Conservation (phyloP, 2,797 vertebrate genomes). For the Pseudocheirus occidentalis region DNA sequence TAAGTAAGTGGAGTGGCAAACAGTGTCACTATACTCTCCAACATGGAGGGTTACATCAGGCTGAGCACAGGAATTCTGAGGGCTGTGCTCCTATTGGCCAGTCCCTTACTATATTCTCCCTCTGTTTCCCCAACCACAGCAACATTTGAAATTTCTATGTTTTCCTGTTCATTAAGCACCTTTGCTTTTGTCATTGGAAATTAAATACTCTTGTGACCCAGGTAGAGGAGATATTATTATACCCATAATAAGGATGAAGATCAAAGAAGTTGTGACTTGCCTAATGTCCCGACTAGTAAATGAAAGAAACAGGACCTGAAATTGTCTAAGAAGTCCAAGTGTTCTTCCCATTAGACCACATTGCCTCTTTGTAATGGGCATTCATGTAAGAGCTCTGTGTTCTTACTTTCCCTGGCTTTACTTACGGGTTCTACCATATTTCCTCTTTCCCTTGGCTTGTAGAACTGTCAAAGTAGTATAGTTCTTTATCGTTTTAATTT, state of each 20-base stretch:
- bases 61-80: not conserved
- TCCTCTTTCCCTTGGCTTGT: conserved; percentile 9
- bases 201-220: not conserved
- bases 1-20: not conserved
- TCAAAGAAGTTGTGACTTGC: not conserved
- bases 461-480: conserved; percentile 33
- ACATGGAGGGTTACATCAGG: not conserved
- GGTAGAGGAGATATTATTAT: not conserved
- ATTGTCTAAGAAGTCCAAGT: not conserved
- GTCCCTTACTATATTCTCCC: not conserved
- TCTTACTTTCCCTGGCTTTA: not conserved
- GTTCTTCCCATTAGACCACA: not conserved
- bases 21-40: not conserved
- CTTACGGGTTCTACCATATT: not conserved
- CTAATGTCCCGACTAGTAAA: not conserved
- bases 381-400: not conserved
- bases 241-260: not conserved
- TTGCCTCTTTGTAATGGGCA: not conserved
- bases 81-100: not conserved
- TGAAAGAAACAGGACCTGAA: not conserved
- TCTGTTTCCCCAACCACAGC: not conserved
- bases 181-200: not conserved
- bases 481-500: conserved; percentile 51
- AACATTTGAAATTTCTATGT: not conserved
- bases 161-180: not conserved